Percentiles rank a stretch among this genome's conserved stretches.
phyloP scores from a whole-genome alignment of 2,113 vertebrate species.

The Sarotherodon lohbergeri region DNA sequence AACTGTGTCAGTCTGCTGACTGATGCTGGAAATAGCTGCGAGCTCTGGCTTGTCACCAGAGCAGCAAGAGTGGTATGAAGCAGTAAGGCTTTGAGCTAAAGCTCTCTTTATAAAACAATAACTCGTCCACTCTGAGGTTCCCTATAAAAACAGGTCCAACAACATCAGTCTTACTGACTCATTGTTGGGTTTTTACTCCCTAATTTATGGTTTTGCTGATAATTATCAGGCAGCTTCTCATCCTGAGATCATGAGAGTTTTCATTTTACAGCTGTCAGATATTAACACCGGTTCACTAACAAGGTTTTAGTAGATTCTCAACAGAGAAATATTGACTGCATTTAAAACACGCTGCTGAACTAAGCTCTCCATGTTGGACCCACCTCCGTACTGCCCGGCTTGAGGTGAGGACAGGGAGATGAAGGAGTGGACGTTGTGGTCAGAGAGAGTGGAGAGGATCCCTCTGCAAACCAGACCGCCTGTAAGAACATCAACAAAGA shows the following conservation, averaged over 20 bases:
- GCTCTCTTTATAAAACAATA: background rate
- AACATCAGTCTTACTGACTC: background rate
- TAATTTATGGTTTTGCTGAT: background rate
- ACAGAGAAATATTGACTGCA: background rate
- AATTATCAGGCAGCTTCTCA: background rate
- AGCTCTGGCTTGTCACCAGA: background rate
- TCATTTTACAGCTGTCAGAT: background rate
- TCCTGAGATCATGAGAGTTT: background rate
- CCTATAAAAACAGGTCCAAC: background rate
- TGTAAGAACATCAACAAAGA: slow-evolving; percentile 27
- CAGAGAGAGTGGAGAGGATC: slow-evolving; percentile 79
- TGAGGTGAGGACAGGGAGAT: slow-evolving; percentile 87
- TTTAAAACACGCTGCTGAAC: fast-evolving
- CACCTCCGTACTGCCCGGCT: slow-evolving; percentile 87
- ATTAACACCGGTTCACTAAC: background rate
- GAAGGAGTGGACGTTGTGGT: slow-evolving; percentile 87
- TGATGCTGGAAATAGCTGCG: background rate
- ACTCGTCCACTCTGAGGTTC: background rate
- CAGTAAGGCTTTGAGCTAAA: background rate
- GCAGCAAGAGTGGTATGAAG: background rate
- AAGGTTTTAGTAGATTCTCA: background rate
- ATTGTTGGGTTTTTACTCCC: background rate
- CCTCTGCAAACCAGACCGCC: slow-evolving; percentile 86
- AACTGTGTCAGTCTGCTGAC: background rate
- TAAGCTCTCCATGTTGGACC: background rate